Base-by-base conservation (phyloP, 2,797 vertebrate genomes). In the Lepilemur septentrionalis region DNA sequence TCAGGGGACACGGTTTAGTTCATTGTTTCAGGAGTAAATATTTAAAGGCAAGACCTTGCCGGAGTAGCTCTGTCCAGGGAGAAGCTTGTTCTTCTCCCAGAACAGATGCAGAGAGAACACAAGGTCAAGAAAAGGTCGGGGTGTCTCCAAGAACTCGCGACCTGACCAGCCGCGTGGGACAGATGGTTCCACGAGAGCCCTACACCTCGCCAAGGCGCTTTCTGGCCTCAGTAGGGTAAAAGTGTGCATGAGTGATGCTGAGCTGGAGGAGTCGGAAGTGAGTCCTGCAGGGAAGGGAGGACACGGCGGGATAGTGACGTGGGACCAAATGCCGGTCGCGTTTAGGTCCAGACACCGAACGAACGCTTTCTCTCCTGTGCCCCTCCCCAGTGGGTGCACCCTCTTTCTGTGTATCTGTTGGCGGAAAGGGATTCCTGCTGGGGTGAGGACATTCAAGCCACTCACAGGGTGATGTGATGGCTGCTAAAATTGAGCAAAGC, bases 321-420 rank as follows among this genome's bases (percentile, higher is more conserved):
- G 18, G 25, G 25, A 0, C 6, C 0, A 9, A 11, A 0, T 2
- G 11, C 38, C 2, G 1, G 69, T 28, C 0, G 0, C 1, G 0
- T 30, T 2, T 0, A 23, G 79, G n/a, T 59, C 73, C 8, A 13
- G 7, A 28, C 35, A 2, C 28, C 1, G 23, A 0, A 1, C 0
- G 0, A 1, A 18, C 1, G 0, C n/a, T 1, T 4, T 25, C n/a
- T 25, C 4, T 0, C 15, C 57, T 0, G 0, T 17, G 46, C 43
- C 50, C 32, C 12, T 75, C 17, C 48, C 22, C 48, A 0, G 1
- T 1, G 1, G 1, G 2, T 25, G 6, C 10, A 3, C 80, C 5
- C 69, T 4, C 6, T 0, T 7, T 12, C n/a, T 35, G 2, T 3
- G n/a, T 28, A 4, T 41, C 57, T 17, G 7, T 1, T 38, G 13